These are phyloP conservation scores for Rhodeus uyekii DNA, from an alignment of 2,797 vertebrate species.

Conservation along the genomic window DNA sequence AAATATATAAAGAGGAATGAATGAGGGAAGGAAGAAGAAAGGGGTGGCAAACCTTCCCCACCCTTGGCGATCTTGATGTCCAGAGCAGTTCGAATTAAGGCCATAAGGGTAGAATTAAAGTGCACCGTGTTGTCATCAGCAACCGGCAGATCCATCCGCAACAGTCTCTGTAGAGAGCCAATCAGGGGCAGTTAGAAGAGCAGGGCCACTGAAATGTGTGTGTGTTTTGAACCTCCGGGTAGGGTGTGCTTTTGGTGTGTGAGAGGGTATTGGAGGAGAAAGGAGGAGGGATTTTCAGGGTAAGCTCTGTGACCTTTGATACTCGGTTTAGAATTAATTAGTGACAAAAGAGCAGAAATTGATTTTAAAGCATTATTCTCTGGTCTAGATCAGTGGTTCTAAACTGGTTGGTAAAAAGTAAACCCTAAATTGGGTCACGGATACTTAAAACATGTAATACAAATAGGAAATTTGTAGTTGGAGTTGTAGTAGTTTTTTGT, in stretches of 20 bases:
- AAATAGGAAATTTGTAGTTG: no score
- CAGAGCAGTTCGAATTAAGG: slow-evolving; percentile 83
- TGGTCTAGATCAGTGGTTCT: slow-evolving; percentile 2
- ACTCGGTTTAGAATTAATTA: background rate
- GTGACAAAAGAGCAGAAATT: background rate
- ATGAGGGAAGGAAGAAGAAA: slow-evolving; percentile 37
- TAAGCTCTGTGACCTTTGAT: slow-evolving; percentile 52
- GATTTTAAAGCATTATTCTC: background rate
- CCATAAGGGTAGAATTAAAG: slow-evolving; percentile 82
- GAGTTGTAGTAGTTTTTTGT: no score
- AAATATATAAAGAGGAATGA: background rate
- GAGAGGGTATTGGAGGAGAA: slow-evolving; percentile 25
- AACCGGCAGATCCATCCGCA: slow-evolving; percentile 81
- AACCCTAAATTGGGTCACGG: background rate
- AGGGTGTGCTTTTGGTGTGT: slow-evolving; percentile 23
- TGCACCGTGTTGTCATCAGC: slow-evolving; percentile 82
- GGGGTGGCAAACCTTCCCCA: slow-evolving; percentile 71
- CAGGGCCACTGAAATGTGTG: background rate
- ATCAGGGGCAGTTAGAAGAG: slow-evolving; percentile 44
- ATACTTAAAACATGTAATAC: background rate
- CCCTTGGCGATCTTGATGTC: slow-evolving; percentile 88
- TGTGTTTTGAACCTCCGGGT: slow-evolving; percentile 51
- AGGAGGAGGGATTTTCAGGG: slow-evolving; percentile 45
- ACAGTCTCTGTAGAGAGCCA: slow-evolving; percentile 73
- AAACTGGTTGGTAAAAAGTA: background rate